Evolutionary conservation across 2,888 invertebrate genomes (phyloP), one percentile per base, ranked within the genome.

Genomic region (Augochlorella aurata): DNA sequence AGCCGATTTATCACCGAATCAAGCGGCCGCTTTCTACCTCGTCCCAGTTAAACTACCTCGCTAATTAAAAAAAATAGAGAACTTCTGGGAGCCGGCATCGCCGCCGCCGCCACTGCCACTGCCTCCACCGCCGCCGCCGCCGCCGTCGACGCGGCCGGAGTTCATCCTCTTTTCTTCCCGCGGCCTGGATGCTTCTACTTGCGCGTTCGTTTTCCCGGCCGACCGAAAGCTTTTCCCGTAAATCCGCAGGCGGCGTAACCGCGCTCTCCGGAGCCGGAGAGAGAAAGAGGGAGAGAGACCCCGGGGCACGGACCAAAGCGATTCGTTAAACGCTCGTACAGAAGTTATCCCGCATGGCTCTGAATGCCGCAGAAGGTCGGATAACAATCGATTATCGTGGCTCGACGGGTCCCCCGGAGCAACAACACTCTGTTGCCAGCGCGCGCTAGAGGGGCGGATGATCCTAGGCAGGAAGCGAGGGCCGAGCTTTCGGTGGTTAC

Each of bases 321-420:
- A 81, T 82, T 82, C 77, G 84, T 84, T 82, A 74, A 82, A 77
- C 77, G 80, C 29, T 74, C 83, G 21, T 67, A 50, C 74, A 68
- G 61, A 70, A 82, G 78, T 85, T 74, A 45, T 81, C 75, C 75
- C 47, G 78, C 78, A 77, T 50, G 74, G 71, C 21, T 75, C 74
- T 58, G 74, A 84, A 80, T 82, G 85, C 79, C 86, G 78, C 84
- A 80, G 83, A 73, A 83, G 85, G 76, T 75, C 74, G 85, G 85
- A 81, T 86, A 81, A 85, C 85, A 79, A 82, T 86, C 79, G 80
- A 87, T 87, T 87, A 85, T 84, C 79, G 81, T 65, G 81, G 77
- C 76, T 58, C 86, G 79, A 84, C 86, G 72, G 63, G 63, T 38
- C 63, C 63, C 63, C 47, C 29, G 66, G 72, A 75, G 77, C 83